Conservation (phyloP, 2,888 invertebrate genomes). For the Odontomyia ornata region DNA sequence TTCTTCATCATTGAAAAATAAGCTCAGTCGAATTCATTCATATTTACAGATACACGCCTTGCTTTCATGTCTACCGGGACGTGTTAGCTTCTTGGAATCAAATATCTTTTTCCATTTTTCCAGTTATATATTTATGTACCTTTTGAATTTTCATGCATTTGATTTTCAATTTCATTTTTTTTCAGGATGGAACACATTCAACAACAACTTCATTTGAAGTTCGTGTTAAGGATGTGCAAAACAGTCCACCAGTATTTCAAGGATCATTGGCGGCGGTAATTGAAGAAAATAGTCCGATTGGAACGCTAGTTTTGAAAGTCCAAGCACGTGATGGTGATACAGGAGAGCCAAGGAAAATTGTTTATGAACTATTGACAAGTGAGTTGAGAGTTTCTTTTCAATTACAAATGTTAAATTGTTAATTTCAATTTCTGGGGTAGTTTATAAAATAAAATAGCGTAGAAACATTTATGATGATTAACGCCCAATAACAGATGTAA, state of each 20-base stretch:
- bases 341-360: slow-evolving; percentile 81
- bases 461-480: too few relatives aligned
- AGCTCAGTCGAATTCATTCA: too few relatives aligned
- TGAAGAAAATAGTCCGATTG: slow-evolving; percentile 84
- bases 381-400: slow-evolving; percentile 61
- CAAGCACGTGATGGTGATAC: slow-evolving; percentile 86
- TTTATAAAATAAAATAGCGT: too few relatives aligned
- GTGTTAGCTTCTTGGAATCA: too few relatives aligned
- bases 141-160: slow-evolving; percentile 45
- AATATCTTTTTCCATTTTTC: too few relatives aligned
- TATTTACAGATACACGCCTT: too few relatives aligned
- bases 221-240: slow-evolving; percentile 85
- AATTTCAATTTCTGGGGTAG: too few relatives aligned
- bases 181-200: slow-evolving; percentile 80
- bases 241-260: slow-evolving; percentile 84
- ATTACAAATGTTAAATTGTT: too few relatives aligned
- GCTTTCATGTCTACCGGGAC: too few relatives aligned
- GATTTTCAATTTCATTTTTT: slow-evolving; percentile 48
- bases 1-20: too few relatives aligned
- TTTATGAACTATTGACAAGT: slow-evolving; percentile 83
- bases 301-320: slow-evolving; percentile 79
- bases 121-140: too few relatives aligned
- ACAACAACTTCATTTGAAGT: slow-evolving; percentile 79
- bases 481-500: not conserved
- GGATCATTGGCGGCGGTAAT: slow-evolving; percentile 82